phyloP scores from a whole-genome alignment of 1,140 invertebrate species.

The Glossosoma conforme region DNA sequence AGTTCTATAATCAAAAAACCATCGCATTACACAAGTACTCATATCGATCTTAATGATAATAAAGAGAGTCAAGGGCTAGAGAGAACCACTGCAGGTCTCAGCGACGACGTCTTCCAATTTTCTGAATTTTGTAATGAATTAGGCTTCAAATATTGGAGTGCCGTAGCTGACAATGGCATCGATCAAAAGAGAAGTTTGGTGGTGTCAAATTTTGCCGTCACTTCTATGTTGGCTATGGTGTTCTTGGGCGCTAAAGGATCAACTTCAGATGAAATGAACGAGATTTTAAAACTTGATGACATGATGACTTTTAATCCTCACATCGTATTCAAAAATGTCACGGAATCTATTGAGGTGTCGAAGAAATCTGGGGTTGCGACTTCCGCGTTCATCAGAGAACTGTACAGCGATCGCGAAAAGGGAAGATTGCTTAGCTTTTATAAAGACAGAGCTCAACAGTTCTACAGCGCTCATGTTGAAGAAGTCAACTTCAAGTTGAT shows the following conservation, averaged over 20 bases:
- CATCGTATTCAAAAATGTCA: conserved; percentile 76
- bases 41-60: conserved; percentile 40
- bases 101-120: conserved; percentile 64
- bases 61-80: conserved; percentile 66
- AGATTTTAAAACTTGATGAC: conserved; percentile 76
- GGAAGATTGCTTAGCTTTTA: conserved; percentile 77
- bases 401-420: conserved; percentile 72
- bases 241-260: conserved; percentile 79
- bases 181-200: conserved; percentile 70
- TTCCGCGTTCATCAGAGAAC: conserved; percentile 69
- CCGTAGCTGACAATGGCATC: conserved; percentile 61
- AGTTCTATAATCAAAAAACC: conserved; percentile 34
- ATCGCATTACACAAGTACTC: conserved; percentile 49
- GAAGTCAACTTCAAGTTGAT: conserved; percentile 77
- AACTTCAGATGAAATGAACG: conserved; percentile 87
- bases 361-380: conserved; percentile 63
- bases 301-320: conserved; percentile 86
- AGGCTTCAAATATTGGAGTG: conserved; percentile 74
- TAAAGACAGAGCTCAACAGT: conserved; percentile 77
- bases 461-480: conserved; percentile 79
- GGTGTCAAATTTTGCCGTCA: conserved; percentile 80
- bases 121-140: conserved; percentile 76
- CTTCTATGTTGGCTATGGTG: conserved; percentile 79
- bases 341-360: conserved; percentile 63
- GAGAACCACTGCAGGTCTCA: conserved; percentile 64